phyloP scores from a whole-genome alignment of 2,797 vertebrate species.

The Coluber constrictor region DNA sequence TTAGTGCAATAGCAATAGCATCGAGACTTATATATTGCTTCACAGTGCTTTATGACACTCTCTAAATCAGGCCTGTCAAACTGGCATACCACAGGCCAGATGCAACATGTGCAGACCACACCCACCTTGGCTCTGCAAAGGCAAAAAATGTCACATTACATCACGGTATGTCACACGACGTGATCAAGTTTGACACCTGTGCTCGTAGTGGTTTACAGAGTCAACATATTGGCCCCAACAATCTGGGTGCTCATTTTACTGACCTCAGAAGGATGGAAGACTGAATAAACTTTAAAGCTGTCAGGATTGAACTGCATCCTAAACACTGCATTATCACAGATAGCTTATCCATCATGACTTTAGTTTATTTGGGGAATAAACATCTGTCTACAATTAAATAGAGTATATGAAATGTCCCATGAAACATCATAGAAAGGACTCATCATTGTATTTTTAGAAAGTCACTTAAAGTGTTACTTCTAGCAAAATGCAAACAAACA shows the following conservation, averaged over 20 bases:
- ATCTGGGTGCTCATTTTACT: not conserved
- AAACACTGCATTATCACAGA: not conserved
- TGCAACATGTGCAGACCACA: too few species aligned
- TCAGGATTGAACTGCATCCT: not conserved
- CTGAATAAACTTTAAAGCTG: not conserved
- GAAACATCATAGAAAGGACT: not conserved
- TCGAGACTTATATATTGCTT: not conserved
- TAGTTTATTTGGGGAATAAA: not conserved
- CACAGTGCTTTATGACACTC: not conserved
- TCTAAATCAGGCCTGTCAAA: too few species aligned
- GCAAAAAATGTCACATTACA: too few species aligned
- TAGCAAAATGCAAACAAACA: not conserved
- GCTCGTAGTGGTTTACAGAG: not conserved
- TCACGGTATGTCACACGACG: too few species aligned
- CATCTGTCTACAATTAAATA: not conserved
- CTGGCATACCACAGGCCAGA: accelerated
- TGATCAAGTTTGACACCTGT: too few species aligned
- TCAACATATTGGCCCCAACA: not conserved
- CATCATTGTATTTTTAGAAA: not conserved
- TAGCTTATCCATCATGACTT: not conserved
- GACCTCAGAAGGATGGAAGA: not conserved
- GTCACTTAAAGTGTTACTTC: not conserved
- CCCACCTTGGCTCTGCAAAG: too few species aligned
- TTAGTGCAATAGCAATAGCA: not conserved
- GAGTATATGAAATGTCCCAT: not conserved